Conservation (phyloP, 2,113 vertebrate species). For the Synchiropus splendidus region DNA sequence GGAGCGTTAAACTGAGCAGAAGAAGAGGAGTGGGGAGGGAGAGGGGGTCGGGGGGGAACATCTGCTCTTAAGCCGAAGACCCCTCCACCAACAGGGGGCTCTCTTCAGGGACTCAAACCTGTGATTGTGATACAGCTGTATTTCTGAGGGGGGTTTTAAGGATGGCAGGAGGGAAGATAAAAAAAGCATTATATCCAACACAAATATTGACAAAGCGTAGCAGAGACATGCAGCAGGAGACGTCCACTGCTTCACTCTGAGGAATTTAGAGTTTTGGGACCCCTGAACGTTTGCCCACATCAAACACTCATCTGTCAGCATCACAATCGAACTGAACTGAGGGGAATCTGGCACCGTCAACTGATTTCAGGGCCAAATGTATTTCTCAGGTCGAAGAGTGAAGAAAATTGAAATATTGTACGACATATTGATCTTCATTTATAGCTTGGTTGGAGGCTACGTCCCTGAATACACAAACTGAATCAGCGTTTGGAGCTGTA, state of each 20-base stretch:
- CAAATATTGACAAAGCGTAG: slow-evolving; percentile 22
- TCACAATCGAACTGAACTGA: too few relatives aligned
- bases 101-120: slow-evolving; percentile 5
- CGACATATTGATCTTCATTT: too few relatives aligned
- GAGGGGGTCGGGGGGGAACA: not conserved
- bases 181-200: slow-evolving; percentile 25
- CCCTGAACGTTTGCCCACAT: too few relatives aligned
- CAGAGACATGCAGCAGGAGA: slow-evolving; percentile 32
- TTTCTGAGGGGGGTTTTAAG: not conserved
- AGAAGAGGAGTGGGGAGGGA: slow-evolving; percentile 2
- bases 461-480: too few relatives aligned
- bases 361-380: too few relatives aligned
- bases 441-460: too few relatives aligned
- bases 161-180: slow-evolving; percentile 10
- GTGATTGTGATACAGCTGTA: not conserved
- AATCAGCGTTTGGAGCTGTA: too few relatives aligned
- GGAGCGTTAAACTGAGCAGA: slow-evolving; percentile 40
- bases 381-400: too few relatives aligned
- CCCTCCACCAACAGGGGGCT: slow-evolving; percentile 5
- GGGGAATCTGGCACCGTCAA: too few relatives aligned
- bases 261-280: too few relatives aligned
- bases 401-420: too few relatives aligned
- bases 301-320: too few relatives aligned
- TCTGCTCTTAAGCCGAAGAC: not conserved
- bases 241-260: not conserved